Evolutionary conservation across 2,113 vertebrate genomes (phyloP).

Genomic region (Oryzias curvinotus): DNA sequence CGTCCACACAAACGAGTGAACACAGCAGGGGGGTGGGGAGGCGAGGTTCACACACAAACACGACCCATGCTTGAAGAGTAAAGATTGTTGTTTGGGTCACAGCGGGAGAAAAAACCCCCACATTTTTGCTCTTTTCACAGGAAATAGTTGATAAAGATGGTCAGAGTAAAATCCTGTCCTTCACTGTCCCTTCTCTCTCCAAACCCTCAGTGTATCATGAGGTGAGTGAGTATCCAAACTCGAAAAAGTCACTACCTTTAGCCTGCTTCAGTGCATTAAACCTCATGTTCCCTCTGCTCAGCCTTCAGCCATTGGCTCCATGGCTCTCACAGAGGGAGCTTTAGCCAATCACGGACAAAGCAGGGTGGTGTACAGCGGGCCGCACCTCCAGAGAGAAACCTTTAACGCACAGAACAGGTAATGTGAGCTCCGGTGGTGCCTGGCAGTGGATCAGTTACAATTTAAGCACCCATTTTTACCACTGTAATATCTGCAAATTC

Average conservation of each 20-base stretch:
- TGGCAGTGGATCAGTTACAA: background rate
- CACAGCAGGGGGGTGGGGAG: conserved; percentile 17
- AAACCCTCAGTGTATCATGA: conserved; percentile 97
- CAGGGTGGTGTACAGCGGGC: conserved; percentile 93
- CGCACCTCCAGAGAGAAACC: conserved; percentile 94
- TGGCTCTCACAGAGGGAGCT: conserved; percentile 95
- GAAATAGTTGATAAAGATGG: conserved; percentile 98
- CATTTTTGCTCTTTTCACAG: conserved; percentile 66
- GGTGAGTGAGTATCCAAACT: conserved; percentile 72
- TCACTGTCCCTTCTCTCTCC: conserved; percentile 95
- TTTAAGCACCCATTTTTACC: too few species aligned
- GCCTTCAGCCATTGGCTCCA: conserved; percentile 95
- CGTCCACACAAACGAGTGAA: background rate
- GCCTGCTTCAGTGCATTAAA: conserved; percentile 6
- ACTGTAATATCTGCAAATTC: too few species aligned
- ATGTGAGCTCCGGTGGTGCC: background rate
- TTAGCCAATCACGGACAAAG: conserved; percentile 93
- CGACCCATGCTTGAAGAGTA: background rate
- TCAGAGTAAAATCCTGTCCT: conserved; percentile 91
- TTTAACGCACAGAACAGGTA: conserved; percentile 97
- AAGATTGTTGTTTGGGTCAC: conserved; percentile 18
- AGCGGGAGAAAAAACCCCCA: conserved; percentile 11
- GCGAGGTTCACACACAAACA: conserved; percentile 26
- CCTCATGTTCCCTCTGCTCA: conserved; percentile 38
- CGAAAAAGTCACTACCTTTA: background rate